Conservation (phyloP, 2,113 vertebrate species). For the Hippolais icterina region DNA sequence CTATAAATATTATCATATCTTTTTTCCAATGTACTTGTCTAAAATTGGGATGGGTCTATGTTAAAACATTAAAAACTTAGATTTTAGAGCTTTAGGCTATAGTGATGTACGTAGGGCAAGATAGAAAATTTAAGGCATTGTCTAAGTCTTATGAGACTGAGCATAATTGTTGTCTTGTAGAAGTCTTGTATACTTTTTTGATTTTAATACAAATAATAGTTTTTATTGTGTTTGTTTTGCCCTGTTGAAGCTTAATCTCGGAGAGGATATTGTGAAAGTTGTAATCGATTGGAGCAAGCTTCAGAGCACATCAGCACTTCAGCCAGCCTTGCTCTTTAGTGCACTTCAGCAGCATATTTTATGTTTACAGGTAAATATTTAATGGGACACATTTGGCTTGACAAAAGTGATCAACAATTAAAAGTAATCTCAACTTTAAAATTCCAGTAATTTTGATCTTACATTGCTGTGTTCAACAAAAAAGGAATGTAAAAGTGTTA, state of each 20-base stretch:
- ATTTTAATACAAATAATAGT: slow-evolving; percentile 9
- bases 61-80: no score
- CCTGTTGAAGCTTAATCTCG: slow-evolving; percentile 83
- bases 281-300: slow-evolving; percentile 79
- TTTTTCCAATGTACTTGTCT: not conserved
- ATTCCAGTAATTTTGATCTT: slow-evolving; percentile 3
- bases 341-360: slow-evolving; percentile 86
- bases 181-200: slow-evolving; percentile 31
- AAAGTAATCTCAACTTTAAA: not conserved
- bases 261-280: slow-evolving; percentile 84
- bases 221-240: slow-evolving; percentile 71
- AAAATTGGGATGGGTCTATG: not conserved
- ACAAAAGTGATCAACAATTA: slow-evolving; percentile 33
- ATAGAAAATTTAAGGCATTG: no score
- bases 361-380: slow-evolving; percentile 88
- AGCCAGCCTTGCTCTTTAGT: slow-evolving; percentile 76
- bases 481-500: not conserved
- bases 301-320: slow-evolving; percentile 72
- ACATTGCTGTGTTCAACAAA: not conserved
- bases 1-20: not conserved
- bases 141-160: not conserved
- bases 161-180: not conserved
- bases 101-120: no score
- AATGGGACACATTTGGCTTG: not conserved
- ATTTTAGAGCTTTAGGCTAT: no score